phyloP scores from a whole-genome alignment of 2,113 vertebrate genomes.

The Crotophaga sulcirostris region DNA sequence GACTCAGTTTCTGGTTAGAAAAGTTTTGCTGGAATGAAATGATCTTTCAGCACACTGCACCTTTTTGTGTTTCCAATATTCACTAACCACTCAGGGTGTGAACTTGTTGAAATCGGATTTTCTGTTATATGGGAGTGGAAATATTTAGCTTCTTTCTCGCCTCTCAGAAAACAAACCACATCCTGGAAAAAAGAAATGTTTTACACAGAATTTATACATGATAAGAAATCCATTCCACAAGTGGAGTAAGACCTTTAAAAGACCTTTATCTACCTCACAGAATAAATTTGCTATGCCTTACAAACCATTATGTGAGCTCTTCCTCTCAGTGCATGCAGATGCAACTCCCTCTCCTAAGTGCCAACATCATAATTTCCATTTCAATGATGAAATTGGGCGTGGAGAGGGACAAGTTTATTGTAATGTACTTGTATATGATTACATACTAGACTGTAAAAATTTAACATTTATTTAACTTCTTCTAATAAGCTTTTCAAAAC shows the following conservation, averaged over 20 bases:
- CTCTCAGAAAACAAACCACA: constrained; percentile 66
- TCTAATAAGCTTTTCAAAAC: constrained; percentile 61
- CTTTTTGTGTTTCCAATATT: constrained; percentile 47
- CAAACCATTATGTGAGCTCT: constrained; percentile 73
- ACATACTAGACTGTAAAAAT: constrained; percentile 48
- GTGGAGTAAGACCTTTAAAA: constrained; percentile 80
- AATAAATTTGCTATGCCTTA: constrained; percentile 78
- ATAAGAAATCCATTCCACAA: constrained; percentile 81
- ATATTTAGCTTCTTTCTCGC: constrained; percentile 55
- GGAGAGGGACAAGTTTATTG: constrained; percentile 57
- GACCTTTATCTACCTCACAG: constrained; percentile 77
- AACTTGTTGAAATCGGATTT: constrained; percentile 63
- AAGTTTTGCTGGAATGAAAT: constrained; percentile 40
- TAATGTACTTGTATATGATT: constrained; percentile 63
- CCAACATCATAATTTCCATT: constrained; percentile 69
- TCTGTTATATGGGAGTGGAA: constrained; percentile 51
- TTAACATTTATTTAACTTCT: constrained; percentile 62
- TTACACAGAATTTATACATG: constrained; percentile 68
- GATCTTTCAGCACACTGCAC: constrained; percentile 30
- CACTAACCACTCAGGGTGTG: constrained; percentile 18
- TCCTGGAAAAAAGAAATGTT: constrained; percentile 58
- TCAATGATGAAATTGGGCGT: constrained; percentile 58
- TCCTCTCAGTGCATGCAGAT: constrained; percentile 64
- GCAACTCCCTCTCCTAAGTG: constrained; percentile 47
- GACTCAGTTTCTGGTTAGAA: background rate